Base-by-base conservation (phyloP, 2,113 vertebrate species). In the Copsychus sechellarum region DNA sequence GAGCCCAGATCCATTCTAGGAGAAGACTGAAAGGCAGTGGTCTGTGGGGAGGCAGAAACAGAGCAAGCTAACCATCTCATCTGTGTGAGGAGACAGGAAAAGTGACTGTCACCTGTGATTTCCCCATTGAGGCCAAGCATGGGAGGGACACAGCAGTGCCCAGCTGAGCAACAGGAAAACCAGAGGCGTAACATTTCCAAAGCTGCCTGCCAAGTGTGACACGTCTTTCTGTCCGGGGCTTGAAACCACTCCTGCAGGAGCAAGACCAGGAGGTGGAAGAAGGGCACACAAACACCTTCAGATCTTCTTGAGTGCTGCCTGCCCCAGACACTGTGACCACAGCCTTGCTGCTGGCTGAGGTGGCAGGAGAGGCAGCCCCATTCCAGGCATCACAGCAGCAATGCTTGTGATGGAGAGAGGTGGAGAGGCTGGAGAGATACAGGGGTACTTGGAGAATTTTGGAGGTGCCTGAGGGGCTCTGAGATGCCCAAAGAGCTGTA, bases 141-240 rank as follows among this genome's bases (percentile, higher is more conserved):
- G 0, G 65, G 86, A n/a, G 57, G 64, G 20, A 43, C 71, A 24
- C 0, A 0, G 48, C 79, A 61, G 36, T 4, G 0, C 48, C 22
- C 48, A 5, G 71, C 82, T 90, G 72, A 86, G 53, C 76, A 94
- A 96, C 95, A 95, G 91, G 93, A 96, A 96, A 92, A 93, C 83
- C 89, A 96, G 64, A 92, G 36, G 73, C 2, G 7, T 50, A 95
- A 26, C 81, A 70, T 77, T 86, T 90, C 80, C 62, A 88, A 88
- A 95, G 54, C 45, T 2, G 45, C 57, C 53, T 82, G 79, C 50
- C 80, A 86, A 82, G 62, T 36, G 62, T 88, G 71, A 77, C 48
- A 53, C 1, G 1, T 70, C 76, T 57, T 95, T 93, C 91, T 15
- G 14, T 72, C 72, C 0, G 0, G 47, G 26, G 42, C 23, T 47